Base-by-base conservation (phyloP, 1,140 invertebrate species). In the Drosophila baimaii region DNA sequence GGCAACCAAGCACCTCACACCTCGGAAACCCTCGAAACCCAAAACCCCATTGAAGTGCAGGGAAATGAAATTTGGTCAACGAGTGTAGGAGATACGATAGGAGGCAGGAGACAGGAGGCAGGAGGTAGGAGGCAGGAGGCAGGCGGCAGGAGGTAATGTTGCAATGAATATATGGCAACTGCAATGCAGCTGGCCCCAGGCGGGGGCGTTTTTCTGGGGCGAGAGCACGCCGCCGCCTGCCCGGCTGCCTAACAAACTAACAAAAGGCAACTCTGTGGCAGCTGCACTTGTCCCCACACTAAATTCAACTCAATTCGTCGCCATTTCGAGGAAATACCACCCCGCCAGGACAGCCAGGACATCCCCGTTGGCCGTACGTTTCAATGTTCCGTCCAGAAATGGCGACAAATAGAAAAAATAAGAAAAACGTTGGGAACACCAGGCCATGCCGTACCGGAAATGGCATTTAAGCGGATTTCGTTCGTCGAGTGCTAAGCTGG, bases 391-490 rank as follows among this genome's bases (percentile, higher is more conserved):
- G 61, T 76, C 61, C 56, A 39, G 49, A 69, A 77, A 72, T 58
- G 27, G 58, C 55, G 62, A 74, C 43, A 31, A 55, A 49, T n/a
- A 49, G 27, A 74, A 74, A 31, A 51, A 5, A 27, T 17, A 61
- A 63, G 12, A 17, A 13, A 46, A 46, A 25, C 13, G 31, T 63
- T 76, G 27, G 51, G 62, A 80, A 63, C 64, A 74, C 71, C 46
- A 27, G 47, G 25, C 29, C 46, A 43, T 68, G 62, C 31, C 25
- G 44, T 43, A 59, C 23, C 83, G 82, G 82, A 88, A 79, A 68
- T 79, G 79, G 79, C 76, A 88, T 88, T 88, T 85, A 88, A 85
- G 83, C 83, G 79, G 82, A 85, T 86, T 86, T 68, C 51, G 59
- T 52, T 68, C 47, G 56, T 49, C 62, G 56, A 83, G 61, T 66